These are phyloP conservation scores for Thalassarche chlororhynchos DNA, from an alignment of 2,113 vertebrate species.

Conservation along the genomic window DNA sequence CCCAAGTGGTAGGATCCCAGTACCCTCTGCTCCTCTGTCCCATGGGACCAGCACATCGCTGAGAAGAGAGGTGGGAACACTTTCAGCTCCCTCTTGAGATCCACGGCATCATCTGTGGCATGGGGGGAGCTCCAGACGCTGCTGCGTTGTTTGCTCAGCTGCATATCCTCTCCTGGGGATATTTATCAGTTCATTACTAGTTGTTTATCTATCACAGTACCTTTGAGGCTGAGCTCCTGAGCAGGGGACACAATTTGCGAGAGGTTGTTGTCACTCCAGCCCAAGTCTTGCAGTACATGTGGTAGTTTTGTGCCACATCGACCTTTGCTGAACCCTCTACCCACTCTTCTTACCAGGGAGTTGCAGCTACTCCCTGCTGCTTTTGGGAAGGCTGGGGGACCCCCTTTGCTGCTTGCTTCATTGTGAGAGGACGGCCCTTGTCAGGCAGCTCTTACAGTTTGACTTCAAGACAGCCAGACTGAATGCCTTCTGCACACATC, in stretches of 20 bases:
- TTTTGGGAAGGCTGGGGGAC: not conserved
- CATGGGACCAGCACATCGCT: not conserved
- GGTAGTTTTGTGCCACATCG: not conserved
- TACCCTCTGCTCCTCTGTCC: not conserved
- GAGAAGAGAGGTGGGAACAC: not conserved
- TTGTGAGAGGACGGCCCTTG: not conserved
- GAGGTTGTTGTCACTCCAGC: not conserved
- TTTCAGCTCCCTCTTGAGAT: not conserved
- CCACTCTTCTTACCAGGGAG: not conserved
- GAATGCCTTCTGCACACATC: not conserved
- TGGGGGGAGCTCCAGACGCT: not conserved
- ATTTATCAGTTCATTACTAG: not conserved
- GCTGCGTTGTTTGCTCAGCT: fast-evolving
- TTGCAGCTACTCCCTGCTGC: not conserved
- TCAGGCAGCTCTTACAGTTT: not conserved
- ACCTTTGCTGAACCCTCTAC: not conserved
- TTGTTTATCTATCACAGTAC: not conserved
- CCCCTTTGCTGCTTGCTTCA: not conserved
- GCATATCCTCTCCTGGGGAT: not conserved
- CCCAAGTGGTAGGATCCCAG: not conserved
- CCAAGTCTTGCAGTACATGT: not conserved
- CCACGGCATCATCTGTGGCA: fast-evolving
- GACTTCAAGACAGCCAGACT: not conserved
- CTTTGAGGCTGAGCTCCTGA: not conserved
- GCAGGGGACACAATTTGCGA: not conserved